These are phyloP conservation scores for Cercopithecus petaurista DNA, from an alignment of 2,797 vertebrate genomes.

Conservation along the genomic window DNA sequence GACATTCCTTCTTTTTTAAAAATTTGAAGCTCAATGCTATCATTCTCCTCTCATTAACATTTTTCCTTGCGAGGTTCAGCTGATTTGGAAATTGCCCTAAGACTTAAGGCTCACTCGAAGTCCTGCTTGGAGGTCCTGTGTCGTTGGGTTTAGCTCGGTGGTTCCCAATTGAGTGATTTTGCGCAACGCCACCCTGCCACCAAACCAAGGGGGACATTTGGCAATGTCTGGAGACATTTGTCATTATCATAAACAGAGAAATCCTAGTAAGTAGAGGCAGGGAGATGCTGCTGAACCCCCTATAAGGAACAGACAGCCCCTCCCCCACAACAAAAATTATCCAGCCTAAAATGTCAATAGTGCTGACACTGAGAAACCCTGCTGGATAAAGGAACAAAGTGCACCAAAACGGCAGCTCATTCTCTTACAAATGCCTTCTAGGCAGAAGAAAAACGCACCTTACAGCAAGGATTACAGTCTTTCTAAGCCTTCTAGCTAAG, in stretches of 20 bases:
- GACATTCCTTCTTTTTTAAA: neutral
- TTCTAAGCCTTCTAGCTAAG: neutral
- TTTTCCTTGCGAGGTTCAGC: conserved; percentile 49
- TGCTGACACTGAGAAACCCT: neutral
- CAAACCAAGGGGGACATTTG: neutral
- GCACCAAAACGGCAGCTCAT: neutral
- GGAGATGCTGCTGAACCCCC: neutral
- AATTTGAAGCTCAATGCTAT: neutral
- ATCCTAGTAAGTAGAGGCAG: accelerated
- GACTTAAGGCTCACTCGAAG: neutral
- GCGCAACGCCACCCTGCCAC: accelerated
- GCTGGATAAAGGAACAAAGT: neutral
- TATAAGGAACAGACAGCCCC: neutral
- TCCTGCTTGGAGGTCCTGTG: neutral
- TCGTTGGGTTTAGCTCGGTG: neutral
- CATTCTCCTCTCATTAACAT: conserved; percentile 5
- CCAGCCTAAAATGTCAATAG: neutral
- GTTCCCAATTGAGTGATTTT: neutral
- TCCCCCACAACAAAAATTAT: neutral
- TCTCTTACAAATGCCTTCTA: no score
- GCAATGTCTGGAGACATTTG: neutral
- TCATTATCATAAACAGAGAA: neutral
- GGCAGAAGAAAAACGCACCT: neutral
- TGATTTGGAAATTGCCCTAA: conserved; percentile 64
- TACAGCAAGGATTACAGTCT: neutral